Conservation (phyloP, 2,797 vertebrate species). For the Atherinosoma microstoma region DNA sequence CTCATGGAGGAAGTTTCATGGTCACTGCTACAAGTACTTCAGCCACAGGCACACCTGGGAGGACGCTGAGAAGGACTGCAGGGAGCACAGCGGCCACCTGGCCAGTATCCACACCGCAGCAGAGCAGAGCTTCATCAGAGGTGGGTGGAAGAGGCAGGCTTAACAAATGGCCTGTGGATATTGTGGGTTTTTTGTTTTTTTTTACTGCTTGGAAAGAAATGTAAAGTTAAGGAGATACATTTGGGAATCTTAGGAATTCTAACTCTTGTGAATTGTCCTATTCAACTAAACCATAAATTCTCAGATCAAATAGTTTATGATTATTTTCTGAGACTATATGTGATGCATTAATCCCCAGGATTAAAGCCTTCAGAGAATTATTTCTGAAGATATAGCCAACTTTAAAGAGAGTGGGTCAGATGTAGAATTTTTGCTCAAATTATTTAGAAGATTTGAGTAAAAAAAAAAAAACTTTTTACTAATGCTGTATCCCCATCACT, state of each 20-base stretch:
- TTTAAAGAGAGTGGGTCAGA: background rate
- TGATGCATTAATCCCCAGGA: background rate
- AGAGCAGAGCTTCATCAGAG: constrained; percentile 92
- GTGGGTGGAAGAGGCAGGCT: constrained; percentile 74
- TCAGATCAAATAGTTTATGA: background rate
- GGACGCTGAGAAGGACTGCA: constrained; percentile 93
- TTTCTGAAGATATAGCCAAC: background rate
- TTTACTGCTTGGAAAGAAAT: constrained; percentile 21
- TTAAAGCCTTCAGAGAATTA: background rate
- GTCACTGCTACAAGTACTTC: constrained; percentile 95
- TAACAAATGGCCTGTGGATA: background rate
- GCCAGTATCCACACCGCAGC: constrained; percentile 91
- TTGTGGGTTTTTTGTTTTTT: background rate
- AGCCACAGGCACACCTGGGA: constrained; percentile 94
- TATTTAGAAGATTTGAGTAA: background rate
- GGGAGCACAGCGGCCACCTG: constrained; percentile 91
- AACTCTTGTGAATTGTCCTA: background rate
- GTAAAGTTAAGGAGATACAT: constrained; percentile 13
- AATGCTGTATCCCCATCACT: no score
- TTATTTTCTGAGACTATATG: background rate
- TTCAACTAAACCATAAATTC: background rate
- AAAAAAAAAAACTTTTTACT: no score
- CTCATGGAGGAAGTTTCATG: constrained; percentile 96
- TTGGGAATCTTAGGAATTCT: background rate
- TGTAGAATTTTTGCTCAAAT: background rate